Evolutionary conservation across 2,797 vertebrate species (phyloP).

Genomic region (Enteromius treurensis): DNA sequence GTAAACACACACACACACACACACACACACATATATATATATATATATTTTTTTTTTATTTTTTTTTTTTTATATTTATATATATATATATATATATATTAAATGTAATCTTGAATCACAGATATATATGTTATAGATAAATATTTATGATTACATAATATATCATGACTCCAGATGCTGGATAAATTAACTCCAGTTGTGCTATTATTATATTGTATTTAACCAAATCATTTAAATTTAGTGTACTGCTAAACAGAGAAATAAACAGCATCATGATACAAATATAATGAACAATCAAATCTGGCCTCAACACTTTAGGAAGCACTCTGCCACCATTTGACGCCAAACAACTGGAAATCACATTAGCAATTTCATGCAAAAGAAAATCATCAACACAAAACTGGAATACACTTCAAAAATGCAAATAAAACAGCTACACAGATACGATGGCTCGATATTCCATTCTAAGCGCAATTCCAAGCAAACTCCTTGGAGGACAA

Average conservation of each 20-base stretch:
- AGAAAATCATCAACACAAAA: neutral
- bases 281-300: constrained; percentile 1
- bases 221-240: neutral
- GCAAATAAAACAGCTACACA: neutral
- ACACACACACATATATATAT: too few species aligned
- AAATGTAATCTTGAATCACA: neutral
- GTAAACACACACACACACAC: too few species aligned
- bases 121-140: neutral
- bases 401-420: constrained; percentile 9
- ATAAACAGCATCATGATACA: neutral
- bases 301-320: neutral
- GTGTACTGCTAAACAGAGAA: neutral
- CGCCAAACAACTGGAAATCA: neutral
- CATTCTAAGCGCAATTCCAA: constrained; percentile 23
- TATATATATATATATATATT: neutral
- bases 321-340: neutral
- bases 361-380: constrained; percentile 16
- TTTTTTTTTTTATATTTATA: too few species aligned
- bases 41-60: too few species aligned
- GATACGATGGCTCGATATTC: neutral
- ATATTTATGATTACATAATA: neutral
- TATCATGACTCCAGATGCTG: neutral
- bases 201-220: neutral
- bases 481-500: constrained; percentile 49
- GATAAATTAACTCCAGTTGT: neutral